Evolutionary conservation across 2,797 vertebrate genomes (phyloP), one percentile per base, ranked within the genome.

Genomic region (Taenioides sp.): DNA sequence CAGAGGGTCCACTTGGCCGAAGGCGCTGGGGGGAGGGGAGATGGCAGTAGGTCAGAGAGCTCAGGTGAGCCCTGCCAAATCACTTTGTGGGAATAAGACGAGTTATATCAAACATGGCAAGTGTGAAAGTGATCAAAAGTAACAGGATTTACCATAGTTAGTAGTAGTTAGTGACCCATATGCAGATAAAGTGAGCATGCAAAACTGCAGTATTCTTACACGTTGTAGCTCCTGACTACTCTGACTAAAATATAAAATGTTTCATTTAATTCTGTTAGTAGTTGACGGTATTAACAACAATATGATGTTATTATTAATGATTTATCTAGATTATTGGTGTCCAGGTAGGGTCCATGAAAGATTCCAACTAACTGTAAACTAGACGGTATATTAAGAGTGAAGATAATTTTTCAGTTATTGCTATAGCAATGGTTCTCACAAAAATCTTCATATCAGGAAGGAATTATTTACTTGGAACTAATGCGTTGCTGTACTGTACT

Each of bases 1-100:
- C 79, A 86, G 74, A 79, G 68, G 79, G 81, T 88, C 78, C 10
- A 62, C 74, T 81, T 69, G 69, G 83, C 83, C 82, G 70, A 73
- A 79, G 88, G 84, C 74, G 50, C 82, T 71, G 73, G 80, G 23
- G 65, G 65, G 88, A 93, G 91, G 83, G 72, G 70, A 92, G 80
- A 78, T 91, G 91, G 92, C 92, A 92, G 86, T 79, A 75, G 68
- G 58, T 83, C 69, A 83, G 73, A 85, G 82, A 84, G 80, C 88
- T 76, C 90, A 92, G 92, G 87, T 91, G 88, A 92, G 86, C 82
- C 79, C 85, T 79, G 71, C 80, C 80, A 86, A 78, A 86, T 76
- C 77, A 79, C 74, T 37, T 20, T 63, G 34, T 63, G 20, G 25
- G 25, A 62, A 20, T n/a, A 34, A 37, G 20, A 14, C 22, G 11